Conservation (phyloP, 2,888 invertebrate species). For the Linyphia triangularis region DNA sequence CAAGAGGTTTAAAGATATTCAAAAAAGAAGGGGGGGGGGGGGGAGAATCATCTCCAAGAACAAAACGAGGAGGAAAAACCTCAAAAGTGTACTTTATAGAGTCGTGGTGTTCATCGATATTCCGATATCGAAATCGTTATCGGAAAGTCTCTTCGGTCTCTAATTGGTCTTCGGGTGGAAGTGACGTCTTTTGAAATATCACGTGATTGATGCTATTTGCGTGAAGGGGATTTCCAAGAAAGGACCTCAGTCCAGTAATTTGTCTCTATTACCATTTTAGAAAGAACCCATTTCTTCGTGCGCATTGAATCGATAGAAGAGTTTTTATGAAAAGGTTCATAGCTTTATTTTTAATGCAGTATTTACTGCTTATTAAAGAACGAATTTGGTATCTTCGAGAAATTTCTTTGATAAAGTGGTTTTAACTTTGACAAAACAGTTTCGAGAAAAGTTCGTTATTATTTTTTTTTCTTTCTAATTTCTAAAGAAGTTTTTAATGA, state of each 20-base stretch:
- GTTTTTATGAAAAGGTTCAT: slow-evolving; percentile 42
- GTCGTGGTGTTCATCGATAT: slow-evolving; percentile 3
- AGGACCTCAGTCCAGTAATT: slow-evolving; percentile 32
- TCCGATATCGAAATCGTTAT: slow-evolving; percentile 42
- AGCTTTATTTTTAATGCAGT: slow-evolving; percentile 23
- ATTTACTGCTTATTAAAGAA: too few species aligned
- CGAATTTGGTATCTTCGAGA: too few species aligned
- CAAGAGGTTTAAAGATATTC: background rate
- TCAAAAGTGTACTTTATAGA: background rate
- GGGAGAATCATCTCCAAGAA: background rate
- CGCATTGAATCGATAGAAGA: background rate
- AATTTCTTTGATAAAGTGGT: too few species aligned
- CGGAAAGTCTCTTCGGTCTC: slow-evolving; percentile 54
- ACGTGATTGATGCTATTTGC: slow-evolving; percentile 63
- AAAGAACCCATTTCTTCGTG: slow-evolving; percentile 9
- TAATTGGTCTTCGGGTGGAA: slow-evolving; percentile 64
- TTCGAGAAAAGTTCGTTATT: too few species aligned
- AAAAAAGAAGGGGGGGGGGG: too few species aligned
- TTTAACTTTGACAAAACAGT: too few species aligned
- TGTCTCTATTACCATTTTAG: slow-evolving; percentile 60
- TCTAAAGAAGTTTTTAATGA: too few species aligned
- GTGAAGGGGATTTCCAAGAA: slow-evolving; percentile 26
- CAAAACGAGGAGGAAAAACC: background rate
- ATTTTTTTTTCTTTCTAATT: too few species aligned
- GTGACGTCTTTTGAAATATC: slow-evolving; percentile 68